A percentile compares a stretch with the other conserved stretches of the same genome.
These are phyloP conservation scores for Tridacna crocea DNA, from an alignment of 2,888 invertebrate species.

Conservation along the genomic window DNA sequence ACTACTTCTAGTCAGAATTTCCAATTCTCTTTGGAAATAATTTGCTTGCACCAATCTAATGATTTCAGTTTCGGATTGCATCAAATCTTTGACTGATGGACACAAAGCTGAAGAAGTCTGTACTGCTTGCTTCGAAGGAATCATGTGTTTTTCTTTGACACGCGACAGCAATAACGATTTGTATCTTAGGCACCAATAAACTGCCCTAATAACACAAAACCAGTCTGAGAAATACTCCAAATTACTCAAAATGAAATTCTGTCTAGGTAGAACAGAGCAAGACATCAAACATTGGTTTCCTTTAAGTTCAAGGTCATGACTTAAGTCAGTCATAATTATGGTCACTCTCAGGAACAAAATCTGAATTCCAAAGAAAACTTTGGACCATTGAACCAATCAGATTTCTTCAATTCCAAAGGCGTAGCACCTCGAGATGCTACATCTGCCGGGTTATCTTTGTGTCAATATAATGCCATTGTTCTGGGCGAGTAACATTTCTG, in stretches of 20 bases:
- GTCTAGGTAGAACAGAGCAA: neutral
- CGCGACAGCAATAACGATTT: neutral
- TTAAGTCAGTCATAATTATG: neutral
- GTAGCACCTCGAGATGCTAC: constrained; percentile 57
- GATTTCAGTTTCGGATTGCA: constrained; percentile 25
- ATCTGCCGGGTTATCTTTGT: constrained; percentile 67
- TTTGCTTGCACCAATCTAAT: constrained; percentile 15
- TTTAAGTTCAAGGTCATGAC: constrained; percentile 2
- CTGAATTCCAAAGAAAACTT: constrained; percentile 44
- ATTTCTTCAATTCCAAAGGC: constrained; percentile 3
- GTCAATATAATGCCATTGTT: constrained; percentile 62
- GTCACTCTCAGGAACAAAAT: neutral
- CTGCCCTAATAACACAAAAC: constrained; percentile 13
- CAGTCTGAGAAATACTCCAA: constrained; percentile 47
- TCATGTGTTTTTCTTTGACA: neutral
- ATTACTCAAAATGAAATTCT: neutral
- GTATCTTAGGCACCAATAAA: constrained; percentile 30
- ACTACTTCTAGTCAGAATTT: neutral
- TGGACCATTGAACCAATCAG: constrained; percentile 52
- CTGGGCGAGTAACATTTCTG: constrained; percentile 43
- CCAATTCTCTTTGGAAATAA: constrained; percentile 12
- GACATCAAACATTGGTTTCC: neutral
- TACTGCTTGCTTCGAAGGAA: neutral
- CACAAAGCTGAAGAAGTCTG: neutral
- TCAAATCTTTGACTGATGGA: constrained; percentile 9